These are phyloP conservation scores for Anarsia innoxiella DNA, from an alignment of 2,888 invertebrate species.

Conservation along the genomic window DNA sequence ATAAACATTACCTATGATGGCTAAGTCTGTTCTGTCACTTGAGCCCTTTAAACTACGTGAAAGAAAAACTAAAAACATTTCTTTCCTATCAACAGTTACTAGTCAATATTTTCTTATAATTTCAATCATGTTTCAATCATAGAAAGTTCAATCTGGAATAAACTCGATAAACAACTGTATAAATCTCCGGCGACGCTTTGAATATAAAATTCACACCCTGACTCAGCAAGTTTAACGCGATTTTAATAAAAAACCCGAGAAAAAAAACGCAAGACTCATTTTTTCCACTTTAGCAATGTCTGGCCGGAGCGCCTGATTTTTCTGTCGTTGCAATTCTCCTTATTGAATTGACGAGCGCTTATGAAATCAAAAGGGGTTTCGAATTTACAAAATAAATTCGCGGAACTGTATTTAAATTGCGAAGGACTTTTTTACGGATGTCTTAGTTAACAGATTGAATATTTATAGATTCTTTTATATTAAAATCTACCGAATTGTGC, in stretches of 20 bases:
- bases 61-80: no score
- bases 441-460: no score
- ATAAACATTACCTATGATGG: no score
- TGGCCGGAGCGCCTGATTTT: conserved; percentile 27
- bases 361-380: conserved; percentile 4
- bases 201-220: conserved; percentile 68
- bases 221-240: conserved; percentile 59
- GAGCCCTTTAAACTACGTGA: no score
- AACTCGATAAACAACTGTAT: conserved; percentile 1
- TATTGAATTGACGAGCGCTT: conserved; percentile 23
- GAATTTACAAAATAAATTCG: conserved; percentile 5
- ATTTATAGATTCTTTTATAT: no score
- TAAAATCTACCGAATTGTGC: no score
- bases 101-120: no score
- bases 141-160: no score
- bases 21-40: no score
- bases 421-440: no score
- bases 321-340: conserved; percentile 30
- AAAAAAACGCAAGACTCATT: conserved; percentile 19
- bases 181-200: conserved; percentile 21
- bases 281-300: conserved; percentile 41
- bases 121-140: no score
- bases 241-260: conserved; percentile 62
- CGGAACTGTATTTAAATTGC: background rate
- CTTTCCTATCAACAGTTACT: no score